Base-by-base conservation (phyloP, 2,888 invertebrate genomes). In the Drosophila crucigera region DNA sequence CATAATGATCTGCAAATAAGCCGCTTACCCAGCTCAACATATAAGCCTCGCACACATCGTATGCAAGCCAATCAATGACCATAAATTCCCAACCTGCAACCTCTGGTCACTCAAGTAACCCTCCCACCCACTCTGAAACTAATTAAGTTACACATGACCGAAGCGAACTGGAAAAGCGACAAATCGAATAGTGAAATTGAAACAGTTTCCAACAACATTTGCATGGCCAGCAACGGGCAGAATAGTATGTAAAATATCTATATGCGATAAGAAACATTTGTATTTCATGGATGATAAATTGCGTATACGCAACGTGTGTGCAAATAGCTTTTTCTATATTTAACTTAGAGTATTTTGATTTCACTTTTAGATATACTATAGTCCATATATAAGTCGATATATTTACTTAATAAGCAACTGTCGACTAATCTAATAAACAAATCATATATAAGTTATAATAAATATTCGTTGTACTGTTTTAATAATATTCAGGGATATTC, bases 91-190 rank as follows among this genome's bases (percentile, higher is more conserved):
- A 58, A 49, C 11, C 59, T n/a, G 25, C 60, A 28, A 10, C 49
- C 33, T 16, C 11, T 39, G 6, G 11, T 19, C 16, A 22, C 50
- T 16, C 25, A 6, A 14, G 52, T 14, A 35, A 37, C 35, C 47
- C 31, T 37, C 39, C 35, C 35, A 28, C 31, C 30, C 67, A 82
- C 91, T 89, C 75, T 78, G 84, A 69, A 87, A 80, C 85, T 90
- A 89, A 87, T 89, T 82, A 84, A 80, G 84, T 73, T 73, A 72
- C 89, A 71, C 75, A 74, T 77, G 64, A 69, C 25, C 73, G 65
- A 71, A 61, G 79, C 62, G 47, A 33, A 67, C 41, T 39, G 69
- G 60, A 79, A 63, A 66, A 64, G 56, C 75, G 54, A 70, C 75
- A 74, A 82, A 70, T 75, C 64, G 78, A 75, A 75, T 61, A 62